These are phyloP conservation scores for Silurus aristotelis DNA, from an alignment of 2,797 vertebrate genomes.

Conservation along the genomic window DNA sequence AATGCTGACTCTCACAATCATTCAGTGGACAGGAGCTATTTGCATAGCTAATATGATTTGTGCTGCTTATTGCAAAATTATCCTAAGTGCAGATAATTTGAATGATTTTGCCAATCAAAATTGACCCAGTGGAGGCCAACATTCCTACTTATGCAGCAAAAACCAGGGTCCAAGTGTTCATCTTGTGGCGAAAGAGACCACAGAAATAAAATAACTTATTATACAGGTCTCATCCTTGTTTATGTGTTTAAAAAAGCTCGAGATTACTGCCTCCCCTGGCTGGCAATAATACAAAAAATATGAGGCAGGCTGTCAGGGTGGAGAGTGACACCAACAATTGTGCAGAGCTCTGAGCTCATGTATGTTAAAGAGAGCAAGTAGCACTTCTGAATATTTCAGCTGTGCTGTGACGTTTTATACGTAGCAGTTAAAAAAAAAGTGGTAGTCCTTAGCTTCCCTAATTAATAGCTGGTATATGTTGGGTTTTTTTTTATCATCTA, in stretches of 20 bases:
- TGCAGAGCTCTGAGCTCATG: neutral
- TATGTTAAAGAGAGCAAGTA: neutral
- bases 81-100: neutral
- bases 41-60: neutral
- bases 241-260: slow-evolving; percentile 28
- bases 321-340: neutral
- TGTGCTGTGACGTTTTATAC: neutral
- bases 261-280: neutral
- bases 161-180: neutral
- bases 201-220: slow-evolving; percentile 36
- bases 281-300: neutral
- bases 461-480: neutral
- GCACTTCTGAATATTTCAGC: neutral
- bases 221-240: slow-evolving; percentile 17
- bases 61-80: neutral
- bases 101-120: neutral
- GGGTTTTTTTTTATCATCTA: slow-evolving; percentile 48
- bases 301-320: no score
- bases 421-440: neutral
- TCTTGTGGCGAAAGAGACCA: neutral
- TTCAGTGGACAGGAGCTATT: neutral
- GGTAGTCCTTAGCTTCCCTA: neutral
- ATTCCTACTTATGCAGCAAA: neutral
- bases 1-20: neutral
- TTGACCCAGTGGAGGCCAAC: neutral